Base-by-base conservation (phyloP, 2,888 invertebrate genomes). In the Hymenopus coronatus region DNA sequence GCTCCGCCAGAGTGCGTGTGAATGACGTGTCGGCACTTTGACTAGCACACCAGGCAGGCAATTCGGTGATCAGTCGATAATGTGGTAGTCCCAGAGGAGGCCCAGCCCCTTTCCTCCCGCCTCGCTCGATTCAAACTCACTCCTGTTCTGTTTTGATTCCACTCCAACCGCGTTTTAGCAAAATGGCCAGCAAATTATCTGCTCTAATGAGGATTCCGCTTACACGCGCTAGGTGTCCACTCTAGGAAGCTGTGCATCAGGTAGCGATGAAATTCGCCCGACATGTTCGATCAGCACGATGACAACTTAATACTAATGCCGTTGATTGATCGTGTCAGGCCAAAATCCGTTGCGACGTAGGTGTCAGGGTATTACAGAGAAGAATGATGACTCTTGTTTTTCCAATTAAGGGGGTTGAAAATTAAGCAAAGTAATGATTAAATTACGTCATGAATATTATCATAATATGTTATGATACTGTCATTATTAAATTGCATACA, bases 121-220 rank as follows among this genome's bases (percentile, higher is more conserved):
- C 40, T 12, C 12, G 40, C 40, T 70, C 54, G 25, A 20, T 70
- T 70, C 54, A 70, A 70, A 70, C 54, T 70, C 54, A 20, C 54
- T 70, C 54, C 54, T 70, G 84, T 27, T 84, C 9, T 46, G 46
- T n/a, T 84, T 40, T 84, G 84, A 84, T 84, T 33, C 46, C 70
- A 70, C 54, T 85, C 54, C 54, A 85, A 3, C 70, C n/a, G 27
- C 54, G 70, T 85, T 54, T 85, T 27, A 70, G 15, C 70, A 54
- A 84, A 84, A 84, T 84, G 30, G 9, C 25, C 7, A 14, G 54
- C 85, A 85, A 85, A 85, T 85, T 85, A 85, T 85, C 85, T 85
- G 33, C 46, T 46, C 46, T 85, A 25, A 85, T 85, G 85, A 85
- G 40, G 85, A 70, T 70, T 70, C 20, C 54, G 54, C 25, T 70